Evolutionary conservation across 1,140 invertebrate species (phyloP).

Genomic region (Galleria mellonella): DNA sequence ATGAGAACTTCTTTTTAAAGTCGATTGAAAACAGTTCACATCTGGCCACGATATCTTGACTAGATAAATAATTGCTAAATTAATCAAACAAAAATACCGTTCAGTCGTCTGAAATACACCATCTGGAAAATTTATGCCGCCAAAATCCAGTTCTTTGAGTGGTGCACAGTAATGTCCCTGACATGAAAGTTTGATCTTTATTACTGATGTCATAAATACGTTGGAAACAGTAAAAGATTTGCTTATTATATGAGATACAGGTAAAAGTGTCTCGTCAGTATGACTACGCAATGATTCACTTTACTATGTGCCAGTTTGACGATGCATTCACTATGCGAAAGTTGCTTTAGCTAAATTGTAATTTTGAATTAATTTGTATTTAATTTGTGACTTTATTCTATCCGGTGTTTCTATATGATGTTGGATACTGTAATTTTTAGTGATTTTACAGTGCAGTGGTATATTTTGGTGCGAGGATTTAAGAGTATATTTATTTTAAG

Average conservation of each 20-base stretch:
- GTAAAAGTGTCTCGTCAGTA: neutral
- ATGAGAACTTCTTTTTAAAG: too few relatives aligned
- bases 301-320: neutral
- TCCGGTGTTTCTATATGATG: too few relatives aligned
- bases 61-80: too few relatives aligned
- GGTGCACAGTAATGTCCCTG: neutral
- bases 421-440: too few relatives aligned
- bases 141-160: too few relatives aligned
- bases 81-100: neutral
- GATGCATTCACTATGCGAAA: conserved; percentile 1
- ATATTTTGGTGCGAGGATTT: too few relatives aligned
- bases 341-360: neutral
- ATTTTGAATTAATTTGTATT: too few relatives aligned
- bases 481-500: too few relatives aligned
- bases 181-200: neutral
- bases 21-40: too few relatives aligned
- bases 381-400: too few relatives aligned
- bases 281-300: neutral
- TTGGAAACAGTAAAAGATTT: neutral
- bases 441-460: too few relatives aligned
- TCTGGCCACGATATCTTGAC: too few relatives aligned
- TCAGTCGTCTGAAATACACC: neutral
- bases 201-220: neutral
- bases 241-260: neutral
- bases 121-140: neutral